These are phyloP conservation scores for Notocelia uddmanniana DNA, from an alignment of 2,888 invertebrate species.

Conservation along the genomic window DNA sequence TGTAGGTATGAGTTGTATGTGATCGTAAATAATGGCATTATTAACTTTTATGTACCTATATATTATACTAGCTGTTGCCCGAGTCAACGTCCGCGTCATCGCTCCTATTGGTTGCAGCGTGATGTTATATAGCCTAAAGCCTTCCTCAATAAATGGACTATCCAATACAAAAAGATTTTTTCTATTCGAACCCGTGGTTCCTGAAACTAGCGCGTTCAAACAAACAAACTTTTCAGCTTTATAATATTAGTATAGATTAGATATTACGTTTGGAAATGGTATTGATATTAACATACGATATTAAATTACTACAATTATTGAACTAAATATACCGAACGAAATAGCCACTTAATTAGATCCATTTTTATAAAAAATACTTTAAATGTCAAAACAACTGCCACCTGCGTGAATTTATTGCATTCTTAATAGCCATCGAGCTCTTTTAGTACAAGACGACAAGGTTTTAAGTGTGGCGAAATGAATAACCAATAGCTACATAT, in stretches of 20 bases:
- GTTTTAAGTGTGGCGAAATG: conserved; percentile 26
- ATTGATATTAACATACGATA: conserved; percentile 7
- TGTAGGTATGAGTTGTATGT: not conserved
- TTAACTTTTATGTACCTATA: not conserved
- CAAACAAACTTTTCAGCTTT: too few relatives aligned
- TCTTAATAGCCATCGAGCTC: conserved; percentile 44
- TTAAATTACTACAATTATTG: conserved; percentile 20
- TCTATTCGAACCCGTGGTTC: too few relatives aligned
- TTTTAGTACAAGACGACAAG: not conserved
- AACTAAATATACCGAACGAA: too few relatives aligned
- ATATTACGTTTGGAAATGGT: not conserved
- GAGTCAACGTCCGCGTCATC: too few relatives aligned
- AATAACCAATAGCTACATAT: not conserved
- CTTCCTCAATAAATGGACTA: too few relatives aligned
- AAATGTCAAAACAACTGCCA: conserved; percentile 50
- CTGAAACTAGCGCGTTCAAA: too few relatives aligned
- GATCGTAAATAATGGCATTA: not conserved
- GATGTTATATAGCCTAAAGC: too few relatives aligned
- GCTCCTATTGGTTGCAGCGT: too few relatives aligned
- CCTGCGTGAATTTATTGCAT: conserved; percentile 51
- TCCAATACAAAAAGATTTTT: too few relatives aligned
- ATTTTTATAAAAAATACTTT: conserved; percentile 41
- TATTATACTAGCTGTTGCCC: too few relatives aligned
- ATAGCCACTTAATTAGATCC: conserved; percentile 27
- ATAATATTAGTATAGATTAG: too few relatives aligned